These are phyloP conservation scores for Hirtodrosophila histrioides DNA, from an alignment of 2,888 invertebrate species.

Conservation along the genomic window DNA sequence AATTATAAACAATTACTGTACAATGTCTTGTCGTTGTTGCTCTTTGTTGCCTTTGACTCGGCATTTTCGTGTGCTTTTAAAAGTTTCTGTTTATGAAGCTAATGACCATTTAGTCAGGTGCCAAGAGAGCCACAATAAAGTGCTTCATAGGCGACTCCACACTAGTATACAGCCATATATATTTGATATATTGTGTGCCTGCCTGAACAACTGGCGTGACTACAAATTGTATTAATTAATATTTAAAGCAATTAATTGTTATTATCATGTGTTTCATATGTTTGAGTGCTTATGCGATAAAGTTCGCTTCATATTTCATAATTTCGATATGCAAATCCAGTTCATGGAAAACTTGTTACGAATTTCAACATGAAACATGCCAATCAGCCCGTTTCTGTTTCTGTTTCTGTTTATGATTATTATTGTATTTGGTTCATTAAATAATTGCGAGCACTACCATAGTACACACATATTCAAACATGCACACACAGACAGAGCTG, in stretches of 20 bases:
- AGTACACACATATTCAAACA: background rate
- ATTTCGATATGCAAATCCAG: slow-evolving; percentile 53
- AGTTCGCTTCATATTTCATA: slow-evolving; percentile 43
- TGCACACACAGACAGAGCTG: no score
- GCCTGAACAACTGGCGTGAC: slow-evolving; percentile 14
- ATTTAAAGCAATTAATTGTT: slow-evolving; percentile 35
- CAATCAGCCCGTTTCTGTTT: slow-evolving; percentile 54
- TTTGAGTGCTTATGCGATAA: slow-evolving; percentile 14
- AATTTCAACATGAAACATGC: slow-evolving; percentile 51
- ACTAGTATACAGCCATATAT: no score
- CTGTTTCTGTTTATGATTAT: slow-evolving; percentile 59
- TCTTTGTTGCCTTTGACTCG: slow-evolving; percentile 27
- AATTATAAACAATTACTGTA: slow-evolving; percentile 53
- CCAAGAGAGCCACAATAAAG: slow-evolving; percentile 16
- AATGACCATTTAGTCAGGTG: slow-evolving; percentile 60
- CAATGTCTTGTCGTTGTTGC: slow-evolving; percentile 6
- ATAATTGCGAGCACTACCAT: slow-evolving; percentile 57
- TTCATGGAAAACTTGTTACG: slow-evolving; percentile 63
- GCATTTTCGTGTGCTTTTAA: slow-evolving; percentile 43
- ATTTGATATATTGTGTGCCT: background rate
- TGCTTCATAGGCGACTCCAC: background rate
- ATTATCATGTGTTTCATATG: slow-evolving; percentile 27
- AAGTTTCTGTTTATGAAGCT: slow-evolving; percentile 45
- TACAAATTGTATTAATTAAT: slow-evolving; percentile 32
- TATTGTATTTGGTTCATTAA: slow-evolving; percentile 76